Evolutionary conservation across 2,113 vertebrate genomes (phyloP), one percentile per base, ranked within the genome.

Genomic region (Phalacrocorax pelagicus): DNA sequence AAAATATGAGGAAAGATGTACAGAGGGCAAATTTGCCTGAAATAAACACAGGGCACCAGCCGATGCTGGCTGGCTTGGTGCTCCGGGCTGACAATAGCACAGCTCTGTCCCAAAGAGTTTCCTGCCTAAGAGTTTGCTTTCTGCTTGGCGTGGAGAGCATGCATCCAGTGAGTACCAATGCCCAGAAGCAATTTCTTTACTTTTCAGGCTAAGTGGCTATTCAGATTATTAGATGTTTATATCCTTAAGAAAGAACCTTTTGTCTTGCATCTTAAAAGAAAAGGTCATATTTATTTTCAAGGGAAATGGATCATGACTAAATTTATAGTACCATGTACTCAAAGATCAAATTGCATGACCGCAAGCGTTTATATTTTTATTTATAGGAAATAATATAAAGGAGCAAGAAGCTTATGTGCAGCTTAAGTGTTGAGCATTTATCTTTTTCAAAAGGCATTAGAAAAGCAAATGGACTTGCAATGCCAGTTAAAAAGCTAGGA

Each of bases 371-470:
- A 65, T 94, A 54, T 90, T 96, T 96, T 92, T 93, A 96, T 96
- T 96, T 96, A 84, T 96, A 91, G 92, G 88, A 90, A 95, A 90
- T 83, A 91, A 89, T 91, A 93, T 72, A 90, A 94, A 86, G 75
- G 74, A 90, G 38, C 61, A 84, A 49, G 71, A 91, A 81, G 52
- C 66, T 87, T 81, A 92, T 26, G 22, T 63, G 61, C 58, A 88
- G 47, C 52, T 91, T 70, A 85, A 83, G 57, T 79, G 65, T 86
- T 81, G 77, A 49, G 47, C 58, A 91, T 96, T 92, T 90, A 88
- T 97, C 79, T 92, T 92, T 92, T 96, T 71, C 81, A 86, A 90
- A 96, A 90, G 74, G 85, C 59, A 58, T 94, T 94, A 92, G 83
- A 75, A 94, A 94, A 44, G 77, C 57, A 94, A 97, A 94, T 81